Conservation (phyloP, 2,113 vertebrate species). For the Atractosteus spatula region DNA sequence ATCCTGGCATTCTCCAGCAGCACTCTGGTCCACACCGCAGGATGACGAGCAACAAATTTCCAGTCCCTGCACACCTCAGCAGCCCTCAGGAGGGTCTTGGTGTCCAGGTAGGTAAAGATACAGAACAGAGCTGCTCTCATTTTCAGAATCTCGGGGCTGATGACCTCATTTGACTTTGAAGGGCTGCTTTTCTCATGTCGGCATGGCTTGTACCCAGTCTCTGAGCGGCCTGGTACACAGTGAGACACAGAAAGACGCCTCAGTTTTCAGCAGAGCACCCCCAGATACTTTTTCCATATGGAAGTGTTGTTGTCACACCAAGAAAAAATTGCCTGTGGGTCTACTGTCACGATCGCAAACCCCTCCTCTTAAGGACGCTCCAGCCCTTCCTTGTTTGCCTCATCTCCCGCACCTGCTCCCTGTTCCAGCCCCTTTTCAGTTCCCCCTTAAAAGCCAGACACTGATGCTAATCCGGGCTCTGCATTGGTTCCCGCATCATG, state of each 20-base stretch:
- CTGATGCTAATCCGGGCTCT: too few species aligned
- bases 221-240: conserved; percentile 52
- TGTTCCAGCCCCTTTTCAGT: too few species aligned
- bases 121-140: conserved; percentile 94
- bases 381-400: too few species aligned
- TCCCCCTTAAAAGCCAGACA: too few species aligned
- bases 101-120: conserved; percentile 98
- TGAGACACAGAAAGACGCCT: neutral
- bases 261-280: too few species aligned
- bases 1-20: conserved; percentile 92
- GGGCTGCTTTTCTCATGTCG: conserved; percentile 82
- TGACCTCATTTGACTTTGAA: conserved; percentile 85
- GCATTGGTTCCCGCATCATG: too few species aligned
- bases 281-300: too few species aligned
- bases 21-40: conserved; percentile 92
- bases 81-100: conserved; percentile 82
- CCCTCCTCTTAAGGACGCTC: too few species aligned
- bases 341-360: too few species aligned
- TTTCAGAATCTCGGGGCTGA: conserved; percentile 96
- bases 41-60: conserved; percentile 94
- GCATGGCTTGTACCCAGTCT: conserved; percentile 58
- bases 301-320: too few species aligned
- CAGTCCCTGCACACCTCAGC: conserved; percentile 94
- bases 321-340: too few species aligned
- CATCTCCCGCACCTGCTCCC: too few species aligned